Conservation (phyloP, 1,140 invertebrate species). For the Ceratina australensis region DNA sequence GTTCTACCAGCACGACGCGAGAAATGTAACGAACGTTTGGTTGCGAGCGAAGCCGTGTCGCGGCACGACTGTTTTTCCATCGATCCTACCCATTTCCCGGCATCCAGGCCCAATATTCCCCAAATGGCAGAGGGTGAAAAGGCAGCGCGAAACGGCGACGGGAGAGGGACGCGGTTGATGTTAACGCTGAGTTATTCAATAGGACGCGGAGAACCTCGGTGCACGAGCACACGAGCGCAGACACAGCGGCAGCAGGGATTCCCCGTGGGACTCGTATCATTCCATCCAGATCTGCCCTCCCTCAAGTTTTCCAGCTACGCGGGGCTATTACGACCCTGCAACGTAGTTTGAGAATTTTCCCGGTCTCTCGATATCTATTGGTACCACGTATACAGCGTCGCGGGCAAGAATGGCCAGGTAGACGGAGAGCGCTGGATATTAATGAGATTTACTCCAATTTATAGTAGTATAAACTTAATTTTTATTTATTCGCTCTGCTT, state of each 20-base stretch:
- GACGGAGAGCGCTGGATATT: no score
- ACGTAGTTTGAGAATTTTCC: constrained; percentile 50
- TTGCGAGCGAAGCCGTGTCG: neutral
- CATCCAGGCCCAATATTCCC: constrained; percentile 36
- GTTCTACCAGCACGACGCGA: neutral
- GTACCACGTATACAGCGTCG: constrained; percentile 34
- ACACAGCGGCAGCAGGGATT: constrained; percentile 13
- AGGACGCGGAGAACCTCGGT: constrained; percentile 42
- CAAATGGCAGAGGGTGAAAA: constrained; percentile 48
- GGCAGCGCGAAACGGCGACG: constrained; percentile 6
- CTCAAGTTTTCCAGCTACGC: constrained; percentile 36
- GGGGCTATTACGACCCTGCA: constrained; percentile 47
- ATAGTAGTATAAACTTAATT: no score
- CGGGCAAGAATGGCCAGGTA: no score
- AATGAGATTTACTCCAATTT: no score
- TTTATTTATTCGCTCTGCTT: no score
- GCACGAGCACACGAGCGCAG: constrained; percentile 10
- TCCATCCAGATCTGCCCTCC: constrained; percentile 42
- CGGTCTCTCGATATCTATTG: constrained; percentile 23
- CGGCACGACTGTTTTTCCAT: constrained; percentile 41
- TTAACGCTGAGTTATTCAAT: constrained; percentile 65
- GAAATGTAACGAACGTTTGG: neutral
- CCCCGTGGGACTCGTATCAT: constrained; percentile 60
- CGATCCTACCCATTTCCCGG: constrained; percentile 35
- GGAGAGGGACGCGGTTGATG: constrained; percentile 22